A percentile compares a stretch with the other conserved stretches of the same genome.
Evolutionary conservation across 2,113 vertebrate species (phyloP).

Genomic region (Setophaga coronata): DNA sequence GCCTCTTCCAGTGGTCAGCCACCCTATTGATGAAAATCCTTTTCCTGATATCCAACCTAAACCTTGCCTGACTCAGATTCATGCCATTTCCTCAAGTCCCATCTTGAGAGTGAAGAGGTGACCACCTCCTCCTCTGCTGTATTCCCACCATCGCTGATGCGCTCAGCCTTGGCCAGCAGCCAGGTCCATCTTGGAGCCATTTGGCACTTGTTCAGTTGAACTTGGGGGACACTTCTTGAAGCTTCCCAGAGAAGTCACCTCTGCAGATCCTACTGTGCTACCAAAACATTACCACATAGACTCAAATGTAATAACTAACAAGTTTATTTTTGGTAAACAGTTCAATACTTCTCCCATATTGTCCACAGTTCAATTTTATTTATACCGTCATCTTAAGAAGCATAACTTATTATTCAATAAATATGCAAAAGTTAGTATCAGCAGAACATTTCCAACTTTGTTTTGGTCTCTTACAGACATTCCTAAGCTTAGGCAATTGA

Average conservation of each 20-base stretch:
- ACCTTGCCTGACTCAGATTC: background rate
- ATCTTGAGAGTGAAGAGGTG: background rate
- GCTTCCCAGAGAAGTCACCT: background rate
- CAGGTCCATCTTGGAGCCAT: background rate
- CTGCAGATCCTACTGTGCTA: background rate
- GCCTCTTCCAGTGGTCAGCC: background rate
- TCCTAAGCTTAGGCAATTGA: background rate
- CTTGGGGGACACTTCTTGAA: background rate
- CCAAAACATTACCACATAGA: background rate
- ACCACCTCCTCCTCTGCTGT: background rate
- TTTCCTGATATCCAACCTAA: background rate
- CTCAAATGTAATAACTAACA: background rate
- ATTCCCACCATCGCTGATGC: accelerated
- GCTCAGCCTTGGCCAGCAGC: background rate
- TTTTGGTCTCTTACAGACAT: background rate
- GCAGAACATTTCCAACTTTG: background rate
- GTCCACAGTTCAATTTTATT: background rate
- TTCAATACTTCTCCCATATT: background rate
- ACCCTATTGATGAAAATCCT: background rate
- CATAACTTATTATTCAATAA: background rate
- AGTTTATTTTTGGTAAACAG: background rate
- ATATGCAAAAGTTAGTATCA: background rate
- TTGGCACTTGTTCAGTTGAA: background rate
- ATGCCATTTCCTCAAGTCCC: background rate
- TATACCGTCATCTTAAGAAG: background rate